These are phyloP conservation scores for Metellina segmentata DNA, from an alignment of 2,888 invertebrate species.

Conservation along the genomic window DNA sequence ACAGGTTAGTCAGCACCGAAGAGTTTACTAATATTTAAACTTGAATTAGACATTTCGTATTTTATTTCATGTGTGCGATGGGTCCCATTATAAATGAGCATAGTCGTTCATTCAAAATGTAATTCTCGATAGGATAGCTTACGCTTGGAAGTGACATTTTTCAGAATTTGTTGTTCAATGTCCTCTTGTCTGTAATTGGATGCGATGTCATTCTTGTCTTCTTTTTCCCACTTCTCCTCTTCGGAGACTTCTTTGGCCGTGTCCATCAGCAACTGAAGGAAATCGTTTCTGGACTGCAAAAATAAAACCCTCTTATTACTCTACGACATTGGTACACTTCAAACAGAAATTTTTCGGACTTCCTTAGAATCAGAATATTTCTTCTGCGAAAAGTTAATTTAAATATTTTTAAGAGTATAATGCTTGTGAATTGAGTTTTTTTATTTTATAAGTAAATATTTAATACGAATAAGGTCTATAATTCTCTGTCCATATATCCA, in stretches of 20 bases:
- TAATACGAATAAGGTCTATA: no score
- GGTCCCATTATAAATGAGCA: no score
- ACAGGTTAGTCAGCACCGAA: no score
- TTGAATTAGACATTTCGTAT: no score
- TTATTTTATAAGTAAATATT: no score
- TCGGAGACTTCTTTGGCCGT: slow-evolving; percentile 35
- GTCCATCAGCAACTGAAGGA: slow-evolving; percentile 40
- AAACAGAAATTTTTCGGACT: no score
- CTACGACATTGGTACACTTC: no score
- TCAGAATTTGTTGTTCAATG: slow-evolving; percentile 9
- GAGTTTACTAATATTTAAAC: no score
- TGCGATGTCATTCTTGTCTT: slow-evolving; percentile 21
- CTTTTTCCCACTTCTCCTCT: slow-evolving; percentile 4
- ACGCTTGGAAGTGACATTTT: slow-evolving; percentile 19
- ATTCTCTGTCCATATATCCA: no score
- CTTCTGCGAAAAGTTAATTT: neutral
- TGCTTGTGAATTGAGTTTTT: no score
- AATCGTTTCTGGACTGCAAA: slow-evolving; percentile 20
- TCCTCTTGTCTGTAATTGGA: slow-evolving; percentile 23
- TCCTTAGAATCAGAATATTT: neutral
- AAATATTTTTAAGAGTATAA: neutral
- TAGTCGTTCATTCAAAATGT: neutral
- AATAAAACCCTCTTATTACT: neutral
- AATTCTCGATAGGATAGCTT: neutral
- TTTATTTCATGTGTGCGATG: no score